Evolutionary conservation across 2,888 invertebrate genomes (phyloP), one percentile per base, ranked within the genome.

Genomic region (Xylota segnis): DNA sequence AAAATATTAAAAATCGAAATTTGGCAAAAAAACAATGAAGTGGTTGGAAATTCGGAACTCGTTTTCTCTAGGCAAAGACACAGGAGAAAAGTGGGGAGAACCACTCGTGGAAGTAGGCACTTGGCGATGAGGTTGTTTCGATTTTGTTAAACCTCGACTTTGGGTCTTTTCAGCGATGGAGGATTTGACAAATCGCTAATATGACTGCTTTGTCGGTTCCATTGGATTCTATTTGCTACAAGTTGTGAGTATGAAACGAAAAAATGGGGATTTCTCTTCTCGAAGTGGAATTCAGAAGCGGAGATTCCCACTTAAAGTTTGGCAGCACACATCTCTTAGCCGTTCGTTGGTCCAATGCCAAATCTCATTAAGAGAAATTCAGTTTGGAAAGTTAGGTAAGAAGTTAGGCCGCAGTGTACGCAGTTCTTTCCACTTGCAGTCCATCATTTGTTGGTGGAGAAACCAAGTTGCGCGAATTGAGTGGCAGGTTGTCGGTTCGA

Each of bases 291-390:
- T 43, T 68, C 40, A 54, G 16, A 32, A 29, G 54, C 43, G 54
- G 54, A 43, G 16, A 54, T 32, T 56, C 29, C 68, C 68, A 54
- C 27, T 68, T 54, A 27, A 52, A 4, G 14, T 32, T 32, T 45
- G 61, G 14, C 32, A 45, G 9, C 14, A 14, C 18, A 37, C 4
- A 9, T 18, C 14, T n/a, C 59, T 65, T 47, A 65, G 14, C 4
- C 23, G 65, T 47, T 65, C 65, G 65, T 65, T 34, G 63, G 50
- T 34, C 18, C 50, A 50, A 23, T 23, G 18, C 29, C 45, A 16
- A 23, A 47, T 63, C 45, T 45, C n/a, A 18, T 47, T 65, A 47
- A 65, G n/a, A 12, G 34, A 37, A 65, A 34, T 34, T 47, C 32
- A 32, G 14, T 45, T 37, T 29, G 45, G 45, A 45, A 63, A 45